These are phyloP conservation scores for Caenorhabditis macrosperma DNA, from an alignment of 2,888 invertebrate genomes.

Conservation along the genomic window DNA sequence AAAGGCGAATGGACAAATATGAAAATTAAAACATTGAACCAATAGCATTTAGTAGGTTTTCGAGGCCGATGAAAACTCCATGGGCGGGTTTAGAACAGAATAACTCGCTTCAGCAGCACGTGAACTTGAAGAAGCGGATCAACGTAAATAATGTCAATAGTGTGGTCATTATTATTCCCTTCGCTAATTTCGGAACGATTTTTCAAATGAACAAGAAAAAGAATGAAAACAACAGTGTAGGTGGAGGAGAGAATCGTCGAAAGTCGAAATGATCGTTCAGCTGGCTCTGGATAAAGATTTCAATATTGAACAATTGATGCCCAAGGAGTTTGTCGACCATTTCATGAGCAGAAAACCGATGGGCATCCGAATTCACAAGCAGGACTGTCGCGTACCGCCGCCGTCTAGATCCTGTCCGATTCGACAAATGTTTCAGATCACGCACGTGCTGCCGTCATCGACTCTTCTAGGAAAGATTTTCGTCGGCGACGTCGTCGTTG, in stretches of 20 bases:
- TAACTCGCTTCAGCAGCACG: too few relatives aligned
- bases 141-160: too few relatives aligned
- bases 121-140: too few relatives aligned
- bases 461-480: slow-evolving; percentile 59
- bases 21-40: too few relatives aligned
- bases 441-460: slow-evolving; percentile 62
- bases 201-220: slow-evolving; percentile 25
- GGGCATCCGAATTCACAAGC: slow-evolving; percentile 64
- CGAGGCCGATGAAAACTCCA: too few relatives aligned
- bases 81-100: too few relatives aligned
- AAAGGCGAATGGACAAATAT: too few relatives aligned
- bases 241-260: background rate
- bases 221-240: slow-evolving; percentile 29
- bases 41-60: too few relatives aligned
- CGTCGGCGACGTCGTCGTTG: slow-evolving; percentile 64
- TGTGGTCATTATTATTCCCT: background rate
- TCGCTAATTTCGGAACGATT: background rate
- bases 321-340: slow-evolving; percentile 48
- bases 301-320: slow-evolving; percentile 43
- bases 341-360: slow-evolving; percentile 61
- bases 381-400: slow-evolving; percentile 55
- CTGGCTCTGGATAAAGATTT: slow-evolving; percentile 52
- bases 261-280: slow-evolving; percentile 4
- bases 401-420: background rate
- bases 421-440: slow-evolving; percentile 43